phyloP scores from a whole-genome alignment of 2,113 vertebrate species.

The Vulpes vulpes region DNA sequence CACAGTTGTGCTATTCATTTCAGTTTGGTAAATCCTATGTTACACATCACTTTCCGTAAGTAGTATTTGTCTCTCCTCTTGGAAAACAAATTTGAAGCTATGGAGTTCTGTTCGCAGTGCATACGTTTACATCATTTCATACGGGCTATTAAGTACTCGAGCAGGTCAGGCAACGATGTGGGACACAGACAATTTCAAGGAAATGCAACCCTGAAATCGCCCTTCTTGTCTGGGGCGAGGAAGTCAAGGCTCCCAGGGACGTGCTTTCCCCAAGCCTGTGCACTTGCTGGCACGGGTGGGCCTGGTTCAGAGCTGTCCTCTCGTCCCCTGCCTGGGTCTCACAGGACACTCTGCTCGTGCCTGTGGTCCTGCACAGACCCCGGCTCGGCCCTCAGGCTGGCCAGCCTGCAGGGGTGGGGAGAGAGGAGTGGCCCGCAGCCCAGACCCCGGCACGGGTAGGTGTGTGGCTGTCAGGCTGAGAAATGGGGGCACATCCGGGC shows the following conservation, averaged over 20 bases:
- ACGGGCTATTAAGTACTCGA: not conserved
- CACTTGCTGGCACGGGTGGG: accelerated
- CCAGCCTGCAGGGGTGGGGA: not conserved
- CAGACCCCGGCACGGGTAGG: accelerated
- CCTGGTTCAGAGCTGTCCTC: not conserved
- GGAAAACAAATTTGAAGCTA: not conserved
- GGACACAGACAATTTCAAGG: not conserved
- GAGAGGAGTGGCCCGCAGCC: not conserved
- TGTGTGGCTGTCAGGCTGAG: not conserved
- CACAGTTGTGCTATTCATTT: not conserved
- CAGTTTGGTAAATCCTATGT: not conserved
- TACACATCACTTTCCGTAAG: no score
- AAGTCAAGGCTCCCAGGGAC: accelerated
- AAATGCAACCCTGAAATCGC: no score
- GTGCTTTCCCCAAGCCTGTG: accelerated
- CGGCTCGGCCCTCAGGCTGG: accelerated
- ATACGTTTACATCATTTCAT: not conserved
- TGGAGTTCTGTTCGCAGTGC: not conserved
- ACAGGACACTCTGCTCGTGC: not conserved
- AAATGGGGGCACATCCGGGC: no score
- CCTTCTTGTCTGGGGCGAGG: not conserved
- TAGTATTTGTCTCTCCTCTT: not conserved
- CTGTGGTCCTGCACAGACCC: accelerated
- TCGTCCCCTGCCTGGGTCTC: not conserved
- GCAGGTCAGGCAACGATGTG: no score